These are phyloP conservation scores for Ondatra zibethicus DNA, from an alignment of 2,113 vertebrate species.

Conservation along the genomic window DNA sequence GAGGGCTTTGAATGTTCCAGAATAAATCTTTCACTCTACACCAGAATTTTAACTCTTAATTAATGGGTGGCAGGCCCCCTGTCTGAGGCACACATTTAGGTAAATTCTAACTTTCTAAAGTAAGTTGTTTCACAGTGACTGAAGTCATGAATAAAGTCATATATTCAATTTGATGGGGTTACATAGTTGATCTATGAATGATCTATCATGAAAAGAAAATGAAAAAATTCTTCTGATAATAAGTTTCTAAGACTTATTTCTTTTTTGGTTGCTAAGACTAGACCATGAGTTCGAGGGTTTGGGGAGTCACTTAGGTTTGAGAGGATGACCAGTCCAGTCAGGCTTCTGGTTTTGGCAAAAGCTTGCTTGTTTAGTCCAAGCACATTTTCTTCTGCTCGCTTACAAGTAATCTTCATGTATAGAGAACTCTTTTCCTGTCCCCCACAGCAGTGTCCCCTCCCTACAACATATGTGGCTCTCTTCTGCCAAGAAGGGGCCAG, in stretches of 20 bases:
- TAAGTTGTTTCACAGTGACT: not conserved
- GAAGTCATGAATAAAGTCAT: not conserved
- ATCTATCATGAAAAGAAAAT: not conserved
- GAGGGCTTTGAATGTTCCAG: not conserved
- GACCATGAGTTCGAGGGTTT: not conserved
- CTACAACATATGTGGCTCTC: constrained; percentile 84
- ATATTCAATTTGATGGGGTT: not conserved
- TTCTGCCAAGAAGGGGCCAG: constrained; percentile 84
- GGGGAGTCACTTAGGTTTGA: constrained; percentile 47
- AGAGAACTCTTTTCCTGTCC: constrained; percentile 85
- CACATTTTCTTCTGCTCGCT: constrained; percentile 68
- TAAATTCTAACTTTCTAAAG: not conserved
- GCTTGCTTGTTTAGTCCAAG: not conserved
- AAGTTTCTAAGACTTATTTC: not conserved
- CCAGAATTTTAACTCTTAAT: not conserved
- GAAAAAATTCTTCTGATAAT: not conserved
- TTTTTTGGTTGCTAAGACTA: constrained; percentile 53
- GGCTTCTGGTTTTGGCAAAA: constrained; percentile 67
- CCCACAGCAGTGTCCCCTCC: constrained; percentile 83
- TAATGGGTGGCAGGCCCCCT: not conserved
- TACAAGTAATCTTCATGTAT: constrained; percentile 80
- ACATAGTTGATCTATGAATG: not conserved
- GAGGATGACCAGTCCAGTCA: not conserved
- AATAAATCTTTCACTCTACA: not conserved
- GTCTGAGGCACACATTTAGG: not conserved